Evolutionary conservation across 1,140 invertebrate species (phyloP).

Genomic region (Psix sp.): DNA sequence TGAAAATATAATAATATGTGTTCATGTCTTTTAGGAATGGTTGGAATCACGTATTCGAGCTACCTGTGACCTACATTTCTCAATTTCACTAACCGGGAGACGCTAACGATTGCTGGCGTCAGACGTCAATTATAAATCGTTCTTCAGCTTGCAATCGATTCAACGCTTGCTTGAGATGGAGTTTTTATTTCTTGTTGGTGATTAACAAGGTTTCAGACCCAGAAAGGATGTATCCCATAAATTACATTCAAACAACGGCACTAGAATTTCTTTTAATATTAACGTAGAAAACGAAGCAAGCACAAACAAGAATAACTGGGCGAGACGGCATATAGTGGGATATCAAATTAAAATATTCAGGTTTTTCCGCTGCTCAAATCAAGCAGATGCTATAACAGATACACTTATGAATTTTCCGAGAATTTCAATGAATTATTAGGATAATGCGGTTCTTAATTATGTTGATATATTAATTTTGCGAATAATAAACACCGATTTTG

Average conservation of each 20-base stretch:
- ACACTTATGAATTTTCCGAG: constrained; percentile 3
- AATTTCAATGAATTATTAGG: too few species aligned
- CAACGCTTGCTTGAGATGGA: too few species aligned
- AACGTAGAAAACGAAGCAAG: constrained; percentile 6
- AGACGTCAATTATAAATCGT: too few species aligned
- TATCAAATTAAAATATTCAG: constrained; percentile 23
- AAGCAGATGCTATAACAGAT: constrained; percentile 1
- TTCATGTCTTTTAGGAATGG: not conserved
- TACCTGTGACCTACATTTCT: constrained; percentile 5
- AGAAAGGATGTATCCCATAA: not conserved
- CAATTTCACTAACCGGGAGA: too few species aligned
- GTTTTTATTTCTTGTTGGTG: too few species aligned
- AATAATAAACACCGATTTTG: too few species aligned
- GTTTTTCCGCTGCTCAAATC: not conserved
- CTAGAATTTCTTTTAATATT: constrained; percentile 14
- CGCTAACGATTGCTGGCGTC: too few species aligned
- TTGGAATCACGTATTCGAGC: constrained; percentile 1
- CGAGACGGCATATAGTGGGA: not conserved
- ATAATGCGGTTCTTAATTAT: too few species aligned
- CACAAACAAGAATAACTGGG: not conserved
- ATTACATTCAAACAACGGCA: not conserved
- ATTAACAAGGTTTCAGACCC: too few species aligned
- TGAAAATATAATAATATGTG: not conserved
- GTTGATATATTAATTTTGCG: too few species aligned
- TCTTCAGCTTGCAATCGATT: too few species aligned